A percentile compares a stretch with the other conserved stretches of the same genome.
Conservation (phyloP, 23 tunicate species). For the Halocynthia roretzi region DNA sequence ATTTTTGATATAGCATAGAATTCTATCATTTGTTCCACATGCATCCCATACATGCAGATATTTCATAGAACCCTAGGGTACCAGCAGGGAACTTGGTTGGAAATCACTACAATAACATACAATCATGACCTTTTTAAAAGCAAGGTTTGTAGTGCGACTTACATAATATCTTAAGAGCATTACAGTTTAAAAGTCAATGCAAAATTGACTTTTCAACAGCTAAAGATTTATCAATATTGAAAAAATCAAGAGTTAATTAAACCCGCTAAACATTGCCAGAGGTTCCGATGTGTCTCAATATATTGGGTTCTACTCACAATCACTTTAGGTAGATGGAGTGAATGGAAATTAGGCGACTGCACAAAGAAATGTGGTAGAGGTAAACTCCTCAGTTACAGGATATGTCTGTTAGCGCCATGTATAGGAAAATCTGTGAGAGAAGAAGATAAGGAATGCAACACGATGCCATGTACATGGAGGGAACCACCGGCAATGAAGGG, state of each 20-base stretch:
- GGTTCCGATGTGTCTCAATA: background rate
- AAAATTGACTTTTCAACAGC: too few relatives aligned
- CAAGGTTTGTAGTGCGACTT: too few relatives aligned
- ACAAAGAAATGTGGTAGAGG: conserved; percentile 58
- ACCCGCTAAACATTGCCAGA: background rate
- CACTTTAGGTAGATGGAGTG: conserved; percentile 37
- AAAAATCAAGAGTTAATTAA: background rate
- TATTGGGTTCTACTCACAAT: background rate
- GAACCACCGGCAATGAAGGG: conserved; percentile 28
- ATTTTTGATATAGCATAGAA: too few relatives aligned
- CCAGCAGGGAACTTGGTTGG: too few relatives aligned
- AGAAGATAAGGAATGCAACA: conserved; percentile 37
- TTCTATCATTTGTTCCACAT: too few relatives aligned
- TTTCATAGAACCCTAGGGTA: too few relatives aligned
- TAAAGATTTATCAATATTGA: background rate
- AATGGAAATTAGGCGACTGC: conserved; percentile 67
- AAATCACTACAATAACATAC: too few relatives aligned
- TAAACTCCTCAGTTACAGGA: conserved; percentile 20
- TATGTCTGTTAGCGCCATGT: conserved; percentile 59
- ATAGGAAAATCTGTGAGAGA: conserved; percentile 30
- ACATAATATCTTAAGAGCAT: too few relatives aligned
- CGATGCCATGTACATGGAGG: conserved; percentile 39
- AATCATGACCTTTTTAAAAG: too few relatives aligned
- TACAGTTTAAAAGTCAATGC: too few relatives aligned
- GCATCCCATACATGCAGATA: too few relatives aligned